A percentile compares a stretch with the other conserved stretches of the same genome.
phyloP scores from a whole-genome alignment of 2,113 vertebrate genomes.

The Pyxicephalus adspersus region DNA sequence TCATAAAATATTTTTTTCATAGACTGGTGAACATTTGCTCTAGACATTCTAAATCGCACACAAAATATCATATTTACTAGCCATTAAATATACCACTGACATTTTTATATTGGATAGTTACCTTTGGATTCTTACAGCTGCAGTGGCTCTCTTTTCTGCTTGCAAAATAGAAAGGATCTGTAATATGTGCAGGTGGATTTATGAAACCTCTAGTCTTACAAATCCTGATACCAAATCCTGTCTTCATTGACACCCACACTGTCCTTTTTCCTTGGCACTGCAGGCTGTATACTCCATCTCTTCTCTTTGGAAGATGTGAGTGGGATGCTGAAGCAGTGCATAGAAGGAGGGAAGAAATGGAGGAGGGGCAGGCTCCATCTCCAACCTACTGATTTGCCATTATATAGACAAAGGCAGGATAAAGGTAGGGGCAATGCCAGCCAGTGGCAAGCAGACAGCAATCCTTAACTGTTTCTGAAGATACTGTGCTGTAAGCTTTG shows the following conservation, averaged over 20 bases:
- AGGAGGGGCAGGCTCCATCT: conserved; percentile 41
- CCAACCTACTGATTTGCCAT: conserved; percentile 47
- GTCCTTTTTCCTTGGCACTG: conserved; percentile 49
- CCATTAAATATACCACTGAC: not conserved
- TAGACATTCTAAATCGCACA: not conserved
- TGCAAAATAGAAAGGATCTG: conserved; percentile 17
- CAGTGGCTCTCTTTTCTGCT: conserved; percentile 7
- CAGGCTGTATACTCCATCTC: conserved; percentile 48
- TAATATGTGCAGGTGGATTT: conserved; percentile 5
- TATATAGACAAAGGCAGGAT: conserved; percentile 45
- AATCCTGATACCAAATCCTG: conserved; percentile 23
- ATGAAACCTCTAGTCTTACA: conserved; percentile 28
- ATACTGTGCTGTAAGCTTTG: not conserved
- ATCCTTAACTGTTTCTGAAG: conserved; percentile 26
- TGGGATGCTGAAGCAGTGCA: conserved; percentile 51
- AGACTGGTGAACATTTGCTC: not conserved
- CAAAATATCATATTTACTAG: not conserved
- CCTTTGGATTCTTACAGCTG: conserved; percentile 22
- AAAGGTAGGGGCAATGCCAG: conserved; percentile 49
- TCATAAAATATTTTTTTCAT: not conserved
- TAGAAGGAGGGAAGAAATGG: conserved; percentile 30
- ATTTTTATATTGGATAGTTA: conserved; percentile 4
- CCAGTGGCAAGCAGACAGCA: conserved; percentile 23
- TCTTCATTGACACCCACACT: conserved; percentile 45
- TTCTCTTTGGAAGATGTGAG: conserved; percentile 51